These are phyloP conservation scores for Eudyptes chrysolophus DNA, from an alignment of 2,113 vertebrate genomes.

Conservation along the genomic window DNA sequence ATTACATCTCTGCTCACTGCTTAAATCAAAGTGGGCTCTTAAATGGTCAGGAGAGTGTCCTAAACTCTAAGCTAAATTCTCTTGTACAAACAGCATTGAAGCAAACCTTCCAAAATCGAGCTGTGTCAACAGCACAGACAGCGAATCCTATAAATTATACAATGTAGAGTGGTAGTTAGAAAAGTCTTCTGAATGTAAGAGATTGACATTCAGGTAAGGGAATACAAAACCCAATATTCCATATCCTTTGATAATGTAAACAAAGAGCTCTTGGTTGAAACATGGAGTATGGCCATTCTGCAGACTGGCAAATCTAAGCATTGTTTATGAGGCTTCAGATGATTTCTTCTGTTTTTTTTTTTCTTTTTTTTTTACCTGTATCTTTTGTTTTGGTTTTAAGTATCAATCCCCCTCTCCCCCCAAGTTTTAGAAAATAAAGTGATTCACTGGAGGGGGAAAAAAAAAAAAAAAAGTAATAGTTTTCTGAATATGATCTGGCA, in stretches of 20 bases:
- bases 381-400: not conserved
- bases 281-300: not conserved
- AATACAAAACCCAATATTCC: not conserved
- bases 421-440: not conserved
- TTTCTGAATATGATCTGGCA: not conserved
- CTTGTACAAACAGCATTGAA: not conserved
- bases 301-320: not conserved
- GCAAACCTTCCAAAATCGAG: not conserved
- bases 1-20: not conserved
- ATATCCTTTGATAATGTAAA: not conserved
- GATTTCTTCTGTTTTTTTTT: not conserved
- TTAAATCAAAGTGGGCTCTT: not conserved
- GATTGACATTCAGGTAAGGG: not conserved
- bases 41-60: not conserved
- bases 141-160: not conserved
- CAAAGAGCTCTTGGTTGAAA: not conserved
- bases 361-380: not conserved
- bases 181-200: not conserved
- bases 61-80: not conserved
- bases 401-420: rapidly evolving
- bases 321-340: not conserved
- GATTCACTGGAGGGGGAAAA: rapidly evolving
- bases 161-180: not conserved
- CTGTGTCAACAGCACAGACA: not conserved
- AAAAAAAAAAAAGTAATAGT: not conserved